A percentile compares a stretch with the other conserved stretches of the same genome.
phyloP scores from a whole-genome alignment of 2,113 vertebrate species.

The Cochlearius cochlearius region DNA sequence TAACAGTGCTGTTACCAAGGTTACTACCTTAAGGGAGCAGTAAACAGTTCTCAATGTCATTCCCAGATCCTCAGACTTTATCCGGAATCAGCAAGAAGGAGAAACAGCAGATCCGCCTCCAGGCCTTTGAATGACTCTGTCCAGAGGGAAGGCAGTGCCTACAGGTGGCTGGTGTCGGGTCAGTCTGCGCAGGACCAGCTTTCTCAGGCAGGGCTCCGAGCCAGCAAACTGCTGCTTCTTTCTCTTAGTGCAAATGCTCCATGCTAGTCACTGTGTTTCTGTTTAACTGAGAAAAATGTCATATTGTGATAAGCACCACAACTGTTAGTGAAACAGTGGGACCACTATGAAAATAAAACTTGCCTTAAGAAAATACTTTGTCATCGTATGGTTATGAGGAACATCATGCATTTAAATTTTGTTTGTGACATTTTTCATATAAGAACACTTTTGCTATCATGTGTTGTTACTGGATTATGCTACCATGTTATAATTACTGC shows the following conservation, averaged over 20 bases:
- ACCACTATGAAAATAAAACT: neutral
- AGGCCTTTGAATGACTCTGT: neutral
- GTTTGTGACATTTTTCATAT: neutral
- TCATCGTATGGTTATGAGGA: neutral
- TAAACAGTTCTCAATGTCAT: neutral
- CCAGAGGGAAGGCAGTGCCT: neutral
- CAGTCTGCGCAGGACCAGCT: neutral
- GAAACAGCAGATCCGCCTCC: neutral
- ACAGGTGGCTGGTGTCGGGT: neutral
- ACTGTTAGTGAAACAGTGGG: neutral
- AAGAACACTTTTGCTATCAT: neutral
- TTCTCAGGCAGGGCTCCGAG: neutral
- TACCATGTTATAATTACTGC: neutral
- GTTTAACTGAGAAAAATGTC: neutral
- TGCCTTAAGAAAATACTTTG: neutral
- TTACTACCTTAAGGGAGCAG: conserved; percentile 69
- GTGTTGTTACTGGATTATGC: neutral
- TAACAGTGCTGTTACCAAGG: conserved; percentile 83
- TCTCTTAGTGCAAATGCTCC: neutral
- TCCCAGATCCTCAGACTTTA: neutral
- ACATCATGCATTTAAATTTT: neutral
- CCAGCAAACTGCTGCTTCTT: neutral
- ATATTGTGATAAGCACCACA: neutral
- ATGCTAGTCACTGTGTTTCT: neutral
- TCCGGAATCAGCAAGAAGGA: neutral